phyloP scores from a whole-genome alignment of 2,113 vertebrate genomes.

The Onychostruthus taczanowskii region DNA sequence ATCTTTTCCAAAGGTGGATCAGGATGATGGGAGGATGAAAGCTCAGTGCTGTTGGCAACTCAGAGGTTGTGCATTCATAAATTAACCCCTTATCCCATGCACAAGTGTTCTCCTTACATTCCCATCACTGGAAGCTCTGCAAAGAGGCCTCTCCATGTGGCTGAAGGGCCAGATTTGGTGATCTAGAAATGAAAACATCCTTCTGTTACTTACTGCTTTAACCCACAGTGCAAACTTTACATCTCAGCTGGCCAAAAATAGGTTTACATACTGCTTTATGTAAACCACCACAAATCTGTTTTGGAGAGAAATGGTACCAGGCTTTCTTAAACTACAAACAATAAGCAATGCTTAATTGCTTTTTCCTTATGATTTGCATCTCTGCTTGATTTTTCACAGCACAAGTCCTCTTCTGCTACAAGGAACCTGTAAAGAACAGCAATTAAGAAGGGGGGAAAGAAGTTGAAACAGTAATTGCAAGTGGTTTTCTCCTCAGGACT shows the following conservation, averaged over 20 bases:
- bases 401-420: neutral
- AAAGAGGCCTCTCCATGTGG: neutral
- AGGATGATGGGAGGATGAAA: neutral
- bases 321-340: neutral
- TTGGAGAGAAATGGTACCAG: neutral
- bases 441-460: neutral
- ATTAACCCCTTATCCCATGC: neutral
- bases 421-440: neutral
- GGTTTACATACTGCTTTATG: neutral
- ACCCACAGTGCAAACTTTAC: neutral
- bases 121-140: neutral
- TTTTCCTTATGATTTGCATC: neutral
- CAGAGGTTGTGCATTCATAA: neutral
- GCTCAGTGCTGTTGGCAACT: neutral
- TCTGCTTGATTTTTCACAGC: neutral
- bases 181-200: neutral
- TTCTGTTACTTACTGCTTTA: neutral
- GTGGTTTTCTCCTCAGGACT: constrained; percentile 19
- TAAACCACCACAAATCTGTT: neutral
- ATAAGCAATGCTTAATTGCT: neutral
- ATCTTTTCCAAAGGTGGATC: neutral
- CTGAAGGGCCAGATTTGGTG: neutral
- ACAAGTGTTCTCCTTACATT: neutral
- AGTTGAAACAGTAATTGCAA: neutral
- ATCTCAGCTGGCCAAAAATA: neutral